Conservation (phyloP, 2,113 vertebrate species). For the Clarias gariepinus region DNA sequence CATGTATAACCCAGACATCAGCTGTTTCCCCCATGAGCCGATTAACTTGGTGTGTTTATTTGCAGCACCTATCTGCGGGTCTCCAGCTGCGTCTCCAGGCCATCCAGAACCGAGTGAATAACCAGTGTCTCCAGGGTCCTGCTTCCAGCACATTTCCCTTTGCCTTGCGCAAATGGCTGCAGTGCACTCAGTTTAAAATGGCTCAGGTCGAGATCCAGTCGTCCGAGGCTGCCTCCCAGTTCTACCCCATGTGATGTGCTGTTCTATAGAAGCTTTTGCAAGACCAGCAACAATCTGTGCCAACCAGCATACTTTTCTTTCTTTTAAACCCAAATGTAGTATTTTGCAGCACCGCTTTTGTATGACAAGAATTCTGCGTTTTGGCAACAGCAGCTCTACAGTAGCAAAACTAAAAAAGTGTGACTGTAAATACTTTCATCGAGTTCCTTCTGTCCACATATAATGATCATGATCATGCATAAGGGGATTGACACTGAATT, state of each 20-base stretch:
- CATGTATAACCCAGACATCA: background rate
- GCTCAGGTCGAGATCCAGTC: conserved; percentile 99
- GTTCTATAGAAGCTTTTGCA: conserved; percentile 5
- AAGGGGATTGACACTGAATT: background rate
- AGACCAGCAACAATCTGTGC: background rate
- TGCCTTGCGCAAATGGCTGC: conserved; percentile 94
- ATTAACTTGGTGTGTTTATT: conserved; percentile 41
- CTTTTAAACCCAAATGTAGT: conserved; percentile 18
- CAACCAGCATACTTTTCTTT: conserved; percentile 42
- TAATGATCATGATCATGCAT: conserved; percentile 13
- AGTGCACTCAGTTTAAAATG: conserved; percentile 98
- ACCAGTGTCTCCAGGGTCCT: conserved; percentile 86
- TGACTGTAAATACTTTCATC: background rate
- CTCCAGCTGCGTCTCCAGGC: conserved; percentile 96
- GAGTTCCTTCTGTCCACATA: conserved; percentile 10
- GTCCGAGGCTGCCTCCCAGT: conserved; percentile 96
- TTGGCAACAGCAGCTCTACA: conserved; percentile 4
- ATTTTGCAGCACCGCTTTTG: conserved; percentile 33
- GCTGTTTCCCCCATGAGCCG: background rate
- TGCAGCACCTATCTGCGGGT: conserved; percentile 92
- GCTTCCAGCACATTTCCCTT: conserved; percentile 77
- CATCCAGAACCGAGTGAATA: conserved; percentile 96
- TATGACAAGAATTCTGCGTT: conserved; percentile 14
- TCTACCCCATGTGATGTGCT: conserved; percentile 91
- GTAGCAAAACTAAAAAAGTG: background rate